Evolutionary conservation across 1,140 invertebrate genomes (phyloP).

Genomic region (Calliopsis andreniformis): DNA sequence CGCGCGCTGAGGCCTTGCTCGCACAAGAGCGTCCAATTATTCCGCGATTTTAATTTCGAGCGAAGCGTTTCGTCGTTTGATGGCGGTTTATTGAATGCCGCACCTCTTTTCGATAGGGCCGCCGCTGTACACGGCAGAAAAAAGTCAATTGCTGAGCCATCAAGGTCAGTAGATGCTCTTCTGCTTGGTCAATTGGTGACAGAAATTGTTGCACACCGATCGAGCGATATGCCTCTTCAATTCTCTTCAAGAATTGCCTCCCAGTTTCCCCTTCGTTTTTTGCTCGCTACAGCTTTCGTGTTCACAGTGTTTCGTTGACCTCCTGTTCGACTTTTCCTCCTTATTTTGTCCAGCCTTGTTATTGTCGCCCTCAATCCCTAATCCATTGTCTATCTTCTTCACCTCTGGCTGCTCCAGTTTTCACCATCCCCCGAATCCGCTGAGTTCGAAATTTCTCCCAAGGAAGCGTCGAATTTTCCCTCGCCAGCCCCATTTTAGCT

Average conservation of each 20-base stretch:
- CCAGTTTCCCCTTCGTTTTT: not conserved
- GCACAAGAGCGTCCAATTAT: conserved; percentile 15
- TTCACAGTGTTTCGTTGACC: conserved; percentile 22
- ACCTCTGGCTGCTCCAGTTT: not conserved
- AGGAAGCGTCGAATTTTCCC: no score
- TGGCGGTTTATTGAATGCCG: not conserved
- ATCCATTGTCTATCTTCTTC: not conserved
- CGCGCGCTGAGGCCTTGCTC: conserved; percentile 1
- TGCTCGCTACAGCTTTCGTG: not conserved
- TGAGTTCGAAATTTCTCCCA: no score
- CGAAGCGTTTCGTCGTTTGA: not conserved
- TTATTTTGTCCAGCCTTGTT: conserved; percentile 9
- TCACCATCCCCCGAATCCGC: not conserved
- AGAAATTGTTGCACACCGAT: no score
- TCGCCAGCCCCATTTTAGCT: no score
- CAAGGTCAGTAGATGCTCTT: no score
- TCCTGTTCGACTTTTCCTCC: conserved; percentile 10
- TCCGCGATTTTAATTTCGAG: conserved; percentile 26
- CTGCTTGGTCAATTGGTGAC: no score
- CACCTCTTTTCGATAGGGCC: not conserved
- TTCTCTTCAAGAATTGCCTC: not conserved
- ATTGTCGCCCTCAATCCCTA: conserved; percentile 13
- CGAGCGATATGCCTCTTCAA: conserved; percentile 10
- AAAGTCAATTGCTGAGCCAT: no score
- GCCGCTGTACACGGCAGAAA: no score